phyloP scores from a whole-genome alignment of 2,113 vertebrate species.

The Hymenochirus boettgeri region DNA sequence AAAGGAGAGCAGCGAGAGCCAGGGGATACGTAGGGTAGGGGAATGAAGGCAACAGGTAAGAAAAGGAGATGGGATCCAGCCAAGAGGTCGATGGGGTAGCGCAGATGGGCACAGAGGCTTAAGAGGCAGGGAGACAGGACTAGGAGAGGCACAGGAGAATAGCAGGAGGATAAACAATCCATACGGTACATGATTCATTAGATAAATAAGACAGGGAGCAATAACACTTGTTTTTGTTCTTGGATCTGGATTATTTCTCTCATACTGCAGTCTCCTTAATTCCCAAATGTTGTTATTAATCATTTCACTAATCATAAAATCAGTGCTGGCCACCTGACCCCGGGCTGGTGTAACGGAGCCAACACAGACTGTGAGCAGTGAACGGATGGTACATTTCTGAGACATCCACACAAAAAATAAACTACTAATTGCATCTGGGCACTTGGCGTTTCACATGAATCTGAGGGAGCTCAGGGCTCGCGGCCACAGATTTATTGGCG shows the following conservation, averaged over 20 bases:
- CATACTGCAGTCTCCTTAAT: slow-evolving; percentile 35
- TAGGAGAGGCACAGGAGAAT: not conserved
- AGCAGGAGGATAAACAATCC: not conserved
- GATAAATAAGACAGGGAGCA: slow-evolving; percentile 14
- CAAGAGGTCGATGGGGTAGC: not conserved
- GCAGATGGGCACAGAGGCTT: not conserved
- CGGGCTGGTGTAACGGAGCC: slow-evolving; percentile 38
- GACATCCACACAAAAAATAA: slow-evolving; percentile 18
- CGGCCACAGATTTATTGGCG: slow-evolving; percentile 41
- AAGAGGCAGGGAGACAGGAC: not conserved
- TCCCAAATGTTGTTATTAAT: slow-evolving; percentile 43
- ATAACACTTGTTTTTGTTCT: slow-evolving; percentile 40
- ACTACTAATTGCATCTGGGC: slow-evolving; percentile 38
- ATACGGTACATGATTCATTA: not conserved
- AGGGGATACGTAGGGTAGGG: not conserved
- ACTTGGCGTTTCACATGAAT: slow-evolving; percentile 30
- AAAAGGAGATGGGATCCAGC: not conserved
- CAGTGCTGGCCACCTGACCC: slow-evolving; percentile 41
- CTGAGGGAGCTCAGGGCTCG: slow-evolving; percentile 38
- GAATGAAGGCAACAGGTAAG: not conserved
- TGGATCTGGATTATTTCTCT: slow-evolving; percentile 19
- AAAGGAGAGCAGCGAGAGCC: not conserved
- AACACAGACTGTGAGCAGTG: slow-evolving; percentile 36
- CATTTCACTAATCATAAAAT: slow-evolving; percentile 43
- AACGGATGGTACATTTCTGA: slow-evolving; percentile 33